A percentile compares a stretch with the other conserved stretches of the same genome.
Evolutionary conservation across 2,888 invertebrate genomes (phyloP).

Genomic region (Diarsia rubi): DNA sequence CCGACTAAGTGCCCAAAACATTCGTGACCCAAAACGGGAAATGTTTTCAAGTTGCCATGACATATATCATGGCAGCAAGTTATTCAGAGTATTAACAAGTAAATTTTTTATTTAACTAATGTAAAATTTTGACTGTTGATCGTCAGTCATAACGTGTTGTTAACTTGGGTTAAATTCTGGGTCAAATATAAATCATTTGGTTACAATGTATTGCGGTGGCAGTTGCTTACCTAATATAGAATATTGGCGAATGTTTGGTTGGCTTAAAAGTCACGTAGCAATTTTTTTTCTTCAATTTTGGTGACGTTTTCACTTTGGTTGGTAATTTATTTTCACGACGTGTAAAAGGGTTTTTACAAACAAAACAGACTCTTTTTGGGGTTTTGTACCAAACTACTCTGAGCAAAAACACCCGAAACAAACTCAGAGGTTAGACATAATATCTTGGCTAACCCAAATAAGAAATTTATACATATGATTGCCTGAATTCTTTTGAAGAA

Average conservation of each 20-base stretch:
- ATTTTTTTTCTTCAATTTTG: not conserved
- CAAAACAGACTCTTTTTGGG: too few species aligned
- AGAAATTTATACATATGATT: too few species aligned
- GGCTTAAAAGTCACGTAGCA: not conserved
- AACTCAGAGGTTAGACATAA: too few species aligned
- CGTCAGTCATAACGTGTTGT: conserved; percentile 1
- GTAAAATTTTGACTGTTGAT: conserved; percentile 12
- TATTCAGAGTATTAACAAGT: not conserved
- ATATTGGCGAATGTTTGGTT: conserved; percentile 22
- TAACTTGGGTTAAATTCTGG: conserved; percentile 35
- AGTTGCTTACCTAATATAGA: conserved; percentile 12
- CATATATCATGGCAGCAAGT: not conserved
- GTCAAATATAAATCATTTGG: conserved; percentile 48
- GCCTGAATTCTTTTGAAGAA: too few species aligned
- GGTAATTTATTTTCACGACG: too few species aligned
- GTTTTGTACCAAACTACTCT: too few species aligned
- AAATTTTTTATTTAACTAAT: not conserved
- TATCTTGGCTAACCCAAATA: too few species aligned
- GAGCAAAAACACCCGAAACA: too few species aligned
- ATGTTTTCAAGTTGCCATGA: not conserved
- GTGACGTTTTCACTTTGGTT: not conserved
- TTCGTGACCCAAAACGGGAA: not conserved
- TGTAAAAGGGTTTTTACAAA: too few species aligned
- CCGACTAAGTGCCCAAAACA: not conserved
- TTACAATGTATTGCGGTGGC: conserved; percentile 10